Percentiles rank a stretch among this genome's conserved stretches.
Conservation (phyloP, 35 echinoderm and acorn worm genomes). For the Eucidaris tribuloides region DNA sequence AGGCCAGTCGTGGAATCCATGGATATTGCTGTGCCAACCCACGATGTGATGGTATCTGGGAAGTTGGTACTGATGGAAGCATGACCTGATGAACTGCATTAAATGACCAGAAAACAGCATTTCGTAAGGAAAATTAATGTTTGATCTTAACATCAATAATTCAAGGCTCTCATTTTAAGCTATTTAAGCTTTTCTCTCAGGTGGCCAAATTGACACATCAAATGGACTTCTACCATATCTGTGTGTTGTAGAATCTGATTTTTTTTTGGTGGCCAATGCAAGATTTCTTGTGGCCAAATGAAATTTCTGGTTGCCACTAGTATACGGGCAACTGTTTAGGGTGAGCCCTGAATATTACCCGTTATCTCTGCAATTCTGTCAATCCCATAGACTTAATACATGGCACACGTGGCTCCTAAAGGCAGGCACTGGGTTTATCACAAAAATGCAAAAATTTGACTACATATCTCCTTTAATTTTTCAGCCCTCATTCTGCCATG, state of each 20-base stretch:
- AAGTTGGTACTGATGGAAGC: conserved; percentile 43
- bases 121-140: not conserved
- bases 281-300: too few species aligned
- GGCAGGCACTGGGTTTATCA: too few species aligned
- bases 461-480: not conserved
- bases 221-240: not conserved
- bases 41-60: conserved; percentile 94
- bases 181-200: too few species aligned
- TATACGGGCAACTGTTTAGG: too few species aligned
- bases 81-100: conserved; percentile 33
- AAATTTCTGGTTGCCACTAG: too few species aligned
- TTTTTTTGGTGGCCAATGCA: too few species aligned
- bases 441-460: not conserved
- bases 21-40: conserved; percentile 83
- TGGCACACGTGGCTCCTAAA: too few species aligned
- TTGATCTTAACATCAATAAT: not conserved
- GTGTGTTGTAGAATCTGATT: too few species aligned
- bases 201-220: not conserved
- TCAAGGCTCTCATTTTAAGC: too few species aligned
- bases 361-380: too few species aligned
- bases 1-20: conserved; percentile 54
- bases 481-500: conserved; percentile 33
- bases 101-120: not conserved
- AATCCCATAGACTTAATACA: too few species aligned
- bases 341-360: too few species aligned